Evolutionary conservation across 2,888 invertebrate species (phyloP), one percentile per base, ranked within the genome.

Genomic region (Cryptocheilus praepositus): DNA sequence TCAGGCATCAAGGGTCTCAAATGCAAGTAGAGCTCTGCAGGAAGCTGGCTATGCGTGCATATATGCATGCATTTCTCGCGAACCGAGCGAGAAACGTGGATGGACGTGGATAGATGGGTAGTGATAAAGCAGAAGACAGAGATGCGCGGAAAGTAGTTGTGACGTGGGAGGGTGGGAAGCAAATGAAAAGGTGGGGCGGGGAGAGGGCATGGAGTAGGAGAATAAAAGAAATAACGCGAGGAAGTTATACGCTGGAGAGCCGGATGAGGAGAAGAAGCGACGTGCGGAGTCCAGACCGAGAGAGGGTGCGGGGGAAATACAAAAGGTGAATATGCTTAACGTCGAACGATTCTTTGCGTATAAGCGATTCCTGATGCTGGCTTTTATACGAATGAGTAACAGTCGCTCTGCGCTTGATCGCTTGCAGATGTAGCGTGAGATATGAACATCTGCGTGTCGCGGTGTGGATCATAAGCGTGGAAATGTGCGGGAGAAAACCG

Each of bases 1-100:
- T 67, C 60, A 52, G 18, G 45, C 62, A 57, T 69, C 61, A 69
- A 77, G 76, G 70, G 70, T 59, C 64, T 76, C 71, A 73, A 70
- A 61, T 52, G 64, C 58, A 70, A 77, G 74, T 74, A 62, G 69
- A 62, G 60, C 61, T 64, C 57, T 55, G 66, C 60, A 58, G 59
- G 64, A 43, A 45, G 28, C 56, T 21, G 70, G 65, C 58, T 71
- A 67, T 67, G 60, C 63, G 61, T 28, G 49, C 49, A 45, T 58
- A 59, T 60, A 53, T 60, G 67, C 66, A 70, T 49, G 18, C 11
- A n/a, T 49, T 18, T 16, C 49, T 49, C 49, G 49, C 16, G 49
- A 3, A 49, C 4, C 49, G 16, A 56, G 64, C 66, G 68, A 67
- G 61, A 13, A 16, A 44, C 51, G 62, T 2, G 49, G 0, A 21